Evolutionary conservation across 2,113 vertebrate species (phyloP).

Genomic region (Baryphthengus martii): DNA sequence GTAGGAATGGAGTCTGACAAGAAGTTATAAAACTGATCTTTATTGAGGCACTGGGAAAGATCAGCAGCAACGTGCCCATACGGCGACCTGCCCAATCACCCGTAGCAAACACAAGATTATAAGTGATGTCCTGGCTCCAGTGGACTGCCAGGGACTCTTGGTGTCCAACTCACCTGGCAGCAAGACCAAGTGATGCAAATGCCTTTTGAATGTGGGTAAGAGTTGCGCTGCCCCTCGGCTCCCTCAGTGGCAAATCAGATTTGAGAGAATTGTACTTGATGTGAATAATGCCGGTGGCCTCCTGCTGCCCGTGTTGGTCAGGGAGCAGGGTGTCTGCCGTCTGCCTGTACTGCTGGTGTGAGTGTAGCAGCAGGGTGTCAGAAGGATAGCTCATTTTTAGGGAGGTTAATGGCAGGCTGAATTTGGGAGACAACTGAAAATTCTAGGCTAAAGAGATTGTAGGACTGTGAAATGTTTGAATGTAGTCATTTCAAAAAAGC

Average conservation of each 20-base stretch:
- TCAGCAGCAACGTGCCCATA: background rate
- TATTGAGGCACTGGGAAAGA: background rate
- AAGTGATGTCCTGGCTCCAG: background rate
- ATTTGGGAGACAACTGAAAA: background rate
- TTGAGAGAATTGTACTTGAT: background rate
- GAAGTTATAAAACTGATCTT: background rate
- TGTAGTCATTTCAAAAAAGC: background rate
- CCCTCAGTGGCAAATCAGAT: fast-evolving
- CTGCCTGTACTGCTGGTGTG: fast-evolving
- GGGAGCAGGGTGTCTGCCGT: background rate
- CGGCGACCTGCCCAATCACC: fast-evolving
- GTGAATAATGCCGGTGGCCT: fast-evolving
- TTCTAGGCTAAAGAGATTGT: background rate
- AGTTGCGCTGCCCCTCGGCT: background rate
- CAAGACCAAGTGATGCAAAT: background rate
- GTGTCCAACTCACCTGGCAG: background rate
- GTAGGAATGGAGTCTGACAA: background rate
- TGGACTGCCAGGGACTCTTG: background rate
- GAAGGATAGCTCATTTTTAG: background rate
- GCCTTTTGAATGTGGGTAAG: background rate
- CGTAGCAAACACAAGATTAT: background rate
- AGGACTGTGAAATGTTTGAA: background rate
- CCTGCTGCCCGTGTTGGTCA: background rate
- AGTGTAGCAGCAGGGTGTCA: background rate
- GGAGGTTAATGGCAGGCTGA: background rate